Percentiles rank a stretch among this genome's conserved stretches.
Evolutionary conservation across 1,140 invertebrate genomes (phyloP).

Genomic region (Elysia chlorotica): DNA sequence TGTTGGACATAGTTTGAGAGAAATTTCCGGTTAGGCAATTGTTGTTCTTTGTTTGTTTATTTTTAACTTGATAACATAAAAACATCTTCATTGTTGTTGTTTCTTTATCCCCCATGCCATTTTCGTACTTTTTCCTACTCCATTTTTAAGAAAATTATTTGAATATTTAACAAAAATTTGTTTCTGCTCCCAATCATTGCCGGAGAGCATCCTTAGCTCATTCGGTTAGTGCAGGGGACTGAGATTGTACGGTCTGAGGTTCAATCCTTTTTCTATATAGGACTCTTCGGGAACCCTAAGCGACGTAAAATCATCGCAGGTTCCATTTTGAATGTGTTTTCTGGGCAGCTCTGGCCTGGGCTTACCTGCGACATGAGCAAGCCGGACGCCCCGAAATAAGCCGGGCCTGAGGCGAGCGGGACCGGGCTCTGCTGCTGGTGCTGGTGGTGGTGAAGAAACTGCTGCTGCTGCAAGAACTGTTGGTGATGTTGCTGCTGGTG

Average conservation of each 20-base stretch:
- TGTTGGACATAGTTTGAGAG: no score
- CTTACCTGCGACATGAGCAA: slow-evolving; percentile 16
- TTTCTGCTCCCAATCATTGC: background rate
- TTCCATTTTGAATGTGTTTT: background rate
- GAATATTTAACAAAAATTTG: no score
- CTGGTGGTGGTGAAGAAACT: background rate
- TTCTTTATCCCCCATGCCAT: no score
- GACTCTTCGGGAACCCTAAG: background rate
- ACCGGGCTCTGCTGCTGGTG: background rate
- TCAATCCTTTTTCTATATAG: background rate
- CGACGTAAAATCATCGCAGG: background rate
- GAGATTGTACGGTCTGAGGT: background rate
- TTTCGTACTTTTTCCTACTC: no score
- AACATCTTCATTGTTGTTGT: no score
- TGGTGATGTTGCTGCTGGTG: no score
- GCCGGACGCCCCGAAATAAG: background rate
- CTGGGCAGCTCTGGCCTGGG: background rate
- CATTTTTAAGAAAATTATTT: no score
- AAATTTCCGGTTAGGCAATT: no score
- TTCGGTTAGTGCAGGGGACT: background rate
- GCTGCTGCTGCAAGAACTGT: background rate
- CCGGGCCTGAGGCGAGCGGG: background rate
- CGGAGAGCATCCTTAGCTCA: background rate
- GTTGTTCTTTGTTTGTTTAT: no score
- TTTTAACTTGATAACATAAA: no score